Conservation (phyloP, 2,797 vertebrate genomes). For the Enteromius argenteus region DNA sequence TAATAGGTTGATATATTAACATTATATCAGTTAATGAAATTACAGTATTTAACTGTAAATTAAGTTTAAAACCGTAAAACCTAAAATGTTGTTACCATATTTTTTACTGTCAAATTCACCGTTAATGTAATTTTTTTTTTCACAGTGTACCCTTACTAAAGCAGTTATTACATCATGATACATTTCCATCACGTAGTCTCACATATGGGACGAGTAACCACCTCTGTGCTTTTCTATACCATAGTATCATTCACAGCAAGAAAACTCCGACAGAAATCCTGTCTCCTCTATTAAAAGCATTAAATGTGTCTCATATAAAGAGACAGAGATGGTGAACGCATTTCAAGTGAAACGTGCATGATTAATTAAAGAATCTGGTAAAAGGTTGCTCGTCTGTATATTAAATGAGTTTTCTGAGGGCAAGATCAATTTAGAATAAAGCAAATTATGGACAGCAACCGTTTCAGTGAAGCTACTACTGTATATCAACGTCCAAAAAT, state of each 20-base stretch:
- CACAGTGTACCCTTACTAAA: not conserved
- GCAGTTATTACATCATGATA: not conserved
- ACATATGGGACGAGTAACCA: conserved; percentile 15
- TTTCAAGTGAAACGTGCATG: conserved; percentile 15
- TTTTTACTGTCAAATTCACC: too few species aligned
- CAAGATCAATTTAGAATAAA: not conserved
- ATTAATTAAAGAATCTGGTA: conserved; percentile 13
- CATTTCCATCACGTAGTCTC: not conserved
- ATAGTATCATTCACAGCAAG: conserved; percentile 18
- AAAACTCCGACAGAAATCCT: not conserved
- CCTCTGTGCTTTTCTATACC: conserved; percentile 6
- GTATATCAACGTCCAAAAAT: conserved; percentile 24
- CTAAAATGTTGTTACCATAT: too few species aligned
- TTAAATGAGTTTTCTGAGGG: not conserved
- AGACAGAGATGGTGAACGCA: not conserved
- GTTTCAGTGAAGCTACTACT: conserved; percentile 7
- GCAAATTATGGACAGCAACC: not conserved
- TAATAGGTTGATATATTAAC: too few species aligned
- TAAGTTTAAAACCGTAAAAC: too few species aligned
- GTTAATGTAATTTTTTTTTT: too few species aligned
- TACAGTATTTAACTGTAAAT: too few species aligned
- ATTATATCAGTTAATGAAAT: too few species aligned
- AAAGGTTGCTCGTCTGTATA: not conserved
- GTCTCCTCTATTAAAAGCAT: conserved; percentile 3
- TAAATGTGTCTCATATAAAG: not conserved